Conservation (phyloP, 1,140 invertebrate species). For the Drosophila serrata region DNA sequence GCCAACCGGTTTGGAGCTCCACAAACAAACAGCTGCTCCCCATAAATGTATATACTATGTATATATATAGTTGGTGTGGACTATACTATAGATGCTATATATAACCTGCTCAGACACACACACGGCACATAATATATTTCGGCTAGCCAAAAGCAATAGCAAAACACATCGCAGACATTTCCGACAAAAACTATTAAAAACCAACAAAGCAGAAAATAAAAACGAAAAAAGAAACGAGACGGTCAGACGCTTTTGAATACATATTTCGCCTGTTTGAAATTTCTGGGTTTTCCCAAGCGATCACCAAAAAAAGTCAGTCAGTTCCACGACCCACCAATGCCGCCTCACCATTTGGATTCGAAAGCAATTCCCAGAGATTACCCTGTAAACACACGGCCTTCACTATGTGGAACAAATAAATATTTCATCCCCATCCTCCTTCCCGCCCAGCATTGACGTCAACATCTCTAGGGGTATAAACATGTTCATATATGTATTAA, state of each 20-base stretch:
- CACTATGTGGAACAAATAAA: conserved; percentile 3
- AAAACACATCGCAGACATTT: conserved; percentile 53
- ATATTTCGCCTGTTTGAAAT: conserved; percentile 58
- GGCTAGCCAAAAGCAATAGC: conserved; percentile 40
- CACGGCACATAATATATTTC: conserved; percentile 35
- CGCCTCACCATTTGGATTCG: conserved; percentile 17
- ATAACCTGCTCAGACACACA: conserved; percentile 37
- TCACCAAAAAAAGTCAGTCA: conserved; percentile 11
- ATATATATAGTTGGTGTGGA: conserved; percentile 41
- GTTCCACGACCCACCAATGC: conserved; percentile 15
- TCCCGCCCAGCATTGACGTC: conserved; percentile 21
- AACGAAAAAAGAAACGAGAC: conserved; percentile 39
- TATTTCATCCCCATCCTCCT: neutral
- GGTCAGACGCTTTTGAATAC: conserved; percentile 43
- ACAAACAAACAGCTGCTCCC: conserved; percentile 69
- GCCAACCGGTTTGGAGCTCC: conserved; percentile 43
- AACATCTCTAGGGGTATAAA: conserved; percentile 1
- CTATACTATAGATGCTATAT: conserved; percentile 13
- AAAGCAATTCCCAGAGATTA: conserved; percentile 39
- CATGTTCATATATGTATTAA: neutral
- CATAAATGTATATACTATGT: conserved; percentile 8
- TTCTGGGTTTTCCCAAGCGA: conserved; percentile 68
- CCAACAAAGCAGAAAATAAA: conserved; percentile 31
- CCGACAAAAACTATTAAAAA: conserved; percentile 55
- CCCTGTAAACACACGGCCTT: conserved; percentile 27